A percentile compares a stretch with the other conserved stretches of the same genome.
Conservation (phyloP, 2,888 invertebrate genomes). For the Plebejus anna region DNA sequence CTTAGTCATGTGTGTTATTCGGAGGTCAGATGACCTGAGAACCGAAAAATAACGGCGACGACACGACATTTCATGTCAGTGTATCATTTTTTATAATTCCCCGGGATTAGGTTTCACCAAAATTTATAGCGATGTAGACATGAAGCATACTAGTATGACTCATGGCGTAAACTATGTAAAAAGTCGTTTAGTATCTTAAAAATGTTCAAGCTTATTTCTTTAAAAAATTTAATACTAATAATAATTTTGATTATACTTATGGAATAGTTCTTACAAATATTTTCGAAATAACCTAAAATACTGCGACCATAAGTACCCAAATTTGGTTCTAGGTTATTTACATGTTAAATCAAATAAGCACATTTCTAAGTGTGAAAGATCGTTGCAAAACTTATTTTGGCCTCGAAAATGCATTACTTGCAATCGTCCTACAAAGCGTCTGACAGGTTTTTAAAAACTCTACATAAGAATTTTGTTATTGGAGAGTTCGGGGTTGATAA, state of each 20-base stretch:
- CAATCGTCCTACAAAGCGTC: not conserved
- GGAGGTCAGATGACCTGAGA: slow-evolving; percentile 8
- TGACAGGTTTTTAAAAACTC: not conserved
- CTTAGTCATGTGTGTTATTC: slow-evolving; percentile 22
- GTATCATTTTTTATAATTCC: not conserved
- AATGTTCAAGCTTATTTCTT: too few relatives aligned
- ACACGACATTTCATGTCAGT: slow-evolving; percentile 18
- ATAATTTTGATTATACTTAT: too few relatives aligned
- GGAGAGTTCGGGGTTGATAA: not conserved
- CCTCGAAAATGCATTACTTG: not conserved
- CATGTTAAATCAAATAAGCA: not conserved
- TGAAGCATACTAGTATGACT: not conserved
- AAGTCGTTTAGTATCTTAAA: too few relatives aligned
- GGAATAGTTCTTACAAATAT: too few relatives aligned
- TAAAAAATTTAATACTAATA: too few relatives aligned
- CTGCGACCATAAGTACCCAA: too few relatives aligned
- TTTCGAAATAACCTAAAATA: too few relatives aligned
- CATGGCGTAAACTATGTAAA: not conserved
- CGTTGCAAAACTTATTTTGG: not conserved
- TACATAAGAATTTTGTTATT: not conserved
- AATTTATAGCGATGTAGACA: slow-evolving; percentile 2
- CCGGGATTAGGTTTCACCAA: not conserved
- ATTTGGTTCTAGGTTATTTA: too few relatives aligned
- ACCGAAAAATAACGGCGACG: slow-evolving; percentile 8
- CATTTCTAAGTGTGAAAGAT: not conserved